Evolutionary conservation across 2,888 invertebrate species (phyloP), one percentile per base, ranked within the genome.

Genomic region (Conus canariensis): DNA sequence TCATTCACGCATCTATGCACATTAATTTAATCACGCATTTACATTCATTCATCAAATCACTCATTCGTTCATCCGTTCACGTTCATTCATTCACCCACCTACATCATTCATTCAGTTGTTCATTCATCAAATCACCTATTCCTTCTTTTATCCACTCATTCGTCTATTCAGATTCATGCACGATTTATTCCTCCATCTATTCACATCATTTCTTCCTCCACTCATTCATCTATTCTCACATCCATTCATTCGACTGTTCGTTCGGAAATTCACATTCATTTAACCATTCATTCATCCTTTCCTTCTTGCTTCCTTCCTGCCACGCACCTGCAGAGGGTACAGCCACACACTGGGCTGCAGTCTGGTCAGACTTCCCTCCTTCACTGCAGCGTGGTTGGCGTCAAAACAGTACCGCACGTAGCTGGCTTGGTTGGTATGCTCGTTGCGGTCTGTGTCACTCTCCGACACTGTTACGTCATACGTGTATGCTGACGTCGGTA

Each of bases 381-480:
- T 77, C 16, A 80, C 80, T 0, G 88, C 80, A 10, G 58, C 80
- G 19, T 88, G 88, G 1, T 45, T 45, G 19, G 88, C 88, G 64
- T 88, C 88, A 16, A 74, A 60, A 12, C 77, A 77, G 60, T 70
- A 92, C 86, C 91, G 91, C 87, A 91, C 80, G 70, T 92, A 92
- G 22, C 90, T 91, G 85, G 80, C 91, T 7, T 92, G 91, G 89
- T 92, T 92, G 58, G 90, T 92, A 89, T 92, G 91, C 12, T 88
- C 80, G 58, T 91, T 92, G 80, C 85, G 77, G 45, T 92, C 91
- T 56, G 87, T 90, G 82, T 92, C 91, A 83, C 91, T 92, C 58
- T 91, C 85, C 9, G 89, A 70, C 22, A 92, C 90, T 22, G 67
- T 60, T 22, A 88, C 60, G 19, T 88, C 77, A 25, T 80, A 82